Percentiles rank a stretch among this genome's conserved stretches.
These are phyloP conservation scores for Poecilia gillii DNA, from an alignment of 2,797 vertebrate genomes.

Conservation along the genomic window DNA sequence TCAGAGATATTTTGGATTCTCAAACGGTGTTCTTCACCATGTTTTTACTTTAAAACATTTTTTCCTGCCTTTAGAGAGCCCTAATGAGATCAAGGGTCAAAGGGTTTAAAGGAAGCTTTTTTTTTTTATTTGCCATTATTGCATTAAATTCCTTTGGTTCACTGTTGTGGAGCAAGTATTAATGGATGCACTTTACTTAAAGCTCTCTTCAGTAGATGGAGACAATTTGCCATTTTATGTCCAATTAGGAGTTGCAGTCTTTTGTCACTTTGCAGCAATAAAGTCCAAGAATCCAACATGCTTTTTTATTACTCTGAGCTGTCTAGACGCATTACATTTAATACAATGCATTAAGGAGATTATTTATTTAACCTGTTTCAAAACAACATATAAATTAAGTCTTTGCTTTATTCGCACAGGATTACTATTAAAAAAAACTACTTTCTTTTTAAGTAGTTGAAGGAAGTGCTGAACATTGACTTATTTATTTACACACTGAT, in stretches of 20 bases:
- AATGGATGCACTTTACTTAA: background rate
- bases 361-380: background rate
- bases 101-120: slow-evolving; percentile 1
- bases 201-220: background rate
- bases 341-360: background rate
- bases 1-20: background rate
- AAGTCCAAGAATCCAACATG: background rate
- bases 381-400: background rate
- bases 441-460: background rate
- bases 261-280: slow-evolving; percentile 3
- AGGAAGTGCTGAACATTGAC: background rate
- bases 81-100: background rate
- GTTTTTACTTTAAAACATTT: background rate
- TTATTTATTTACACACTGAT: background rate
- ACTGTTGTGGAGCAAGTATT: background rate
- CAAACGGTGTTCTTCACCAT: background rate
- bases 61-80: background rate
- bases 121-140: slow-evolving; percentile 16
- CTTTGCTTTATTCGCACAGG: background rate
- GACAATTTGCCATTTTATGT: background rate
- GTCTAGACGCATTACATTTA: background rate
- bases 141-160: slow-evolving; percentile 34
- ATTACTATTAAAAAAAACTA: background rate
- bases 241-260: background rate
- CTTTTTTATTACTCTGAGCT: background rate